Conservation (phyloP, 2,113 vertebrate genomes). For the Castor canadensis region DNA sequence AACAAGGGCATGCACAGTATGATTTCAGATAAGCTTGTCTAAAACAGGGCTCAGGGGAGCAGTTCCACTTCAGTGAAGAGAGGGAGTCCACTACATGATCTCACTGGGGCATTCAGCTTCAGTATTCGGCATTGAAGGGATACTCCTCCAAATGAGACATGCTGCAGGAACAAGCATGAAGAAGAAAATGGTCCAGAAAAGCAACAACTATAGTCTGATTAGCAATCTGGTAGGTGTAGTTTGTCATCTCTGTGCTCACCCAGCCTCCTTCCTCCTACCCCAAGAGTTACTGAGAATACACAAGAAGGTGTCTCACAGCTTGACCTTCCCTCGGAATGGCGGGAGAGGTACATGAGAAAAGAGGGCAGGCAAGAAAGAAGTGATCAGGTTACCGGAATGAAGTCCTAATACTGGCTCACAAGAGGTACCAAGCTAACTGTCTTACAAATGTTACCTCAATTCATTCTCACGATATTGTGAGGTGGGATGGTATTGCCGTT, state of each 20-base stretch:
- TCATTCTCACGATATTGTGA: neutral
- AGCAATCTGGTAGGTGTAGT: rapidly evolving
- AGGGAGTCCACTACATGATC: neutral
- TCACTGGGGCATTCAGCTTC: neutral
- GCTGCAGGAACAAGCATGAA: neutral
- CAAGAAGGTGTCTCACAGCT: neutral
- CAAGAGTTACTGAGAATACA: neutral
- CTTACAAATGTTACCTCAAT: neutral
- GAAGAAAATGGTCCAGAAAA: neutral
- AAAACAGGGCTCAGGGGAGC: rapidly evolving
- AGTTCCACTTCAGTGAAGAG: neutral
- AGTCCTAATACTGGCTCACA: neutral
- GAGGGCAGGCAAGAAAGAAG: neutral
- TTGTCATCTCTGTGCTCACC: no score
- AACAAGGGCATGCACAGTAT: neutral
- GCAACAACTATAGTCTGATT: no score
- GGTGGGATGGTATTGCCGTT: neutral
- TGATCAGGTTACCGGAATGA: neutral
- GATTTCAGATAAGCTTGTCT: neutral
- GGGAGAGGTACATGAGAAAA: no score
- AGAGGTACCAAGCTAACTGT: neutral
- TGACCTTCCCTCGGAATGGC: neutral
- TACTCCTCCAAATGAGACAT: neutral
- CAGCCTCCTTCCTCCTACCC: no score
- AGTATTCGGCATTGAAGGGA: slow-evolving; percentile 18